Base-by-base conservation (phyloP, 2,888 invertebrate species). In the Anthoptus insignis region DNA sequence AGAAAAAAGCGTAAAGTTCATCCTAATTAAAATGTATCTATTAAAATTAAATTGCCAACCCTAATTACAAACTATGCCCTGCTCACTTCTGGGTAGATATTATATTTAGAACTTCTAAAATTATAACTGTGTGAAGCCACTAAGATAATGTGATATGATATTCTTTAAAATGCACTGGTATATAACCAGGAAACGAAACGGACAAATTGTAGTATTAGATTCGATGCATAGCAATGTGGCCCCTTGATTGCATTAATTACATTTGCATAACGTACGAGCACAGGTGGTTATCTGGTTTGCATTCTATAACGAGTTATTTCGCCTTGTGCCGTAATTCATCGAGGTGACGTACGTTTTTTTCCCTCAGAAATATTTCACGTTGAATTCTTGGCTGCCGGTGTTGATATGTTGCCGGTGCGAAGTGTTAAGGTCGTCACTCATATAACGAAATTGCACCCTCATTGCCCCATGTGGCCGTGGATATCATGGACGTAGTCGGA, bases 11-110 rank as follows among this genome's bases (percentile, higher is more conserved):
- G n/a, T n/a, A 0, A 97, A 97, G 85, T 94, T 97, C 66, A 94
- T 97, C 60, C 95, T 97, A 70, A 96, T 96, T 96, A 86, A 88
- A 89, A 27, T 27, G 27, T 27, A 27, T 3, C n/a, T 13, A 34
- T 34, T 34, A 11, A 7, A 13, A 2, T 37, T 14, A 39, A 19
- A 42, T 42, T 11, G 19, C 11, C 42, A 42, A 42, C 2, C 42
- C 42, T 42, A 16, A 16, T 39, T 2, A 19, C 11, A 14, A 19
- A 42, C 16, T 19, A 3, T 39, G 16, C 16, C 42, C 19, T 3
- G 42, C 16, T 42, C 42, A 42, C 42, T 42, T 19, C 2, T 14
- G 16, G 16, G 19, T 42, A 2, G 8, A 42, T 16, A 19, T 39
- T 42, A 42, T 19, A 42, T 19, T 39, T 42, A 42, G 16, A 42